phyloP scores from a whole-genome alignment of 2,888 invertebrate genomes.

The Horisme vitalbata region DNA sequence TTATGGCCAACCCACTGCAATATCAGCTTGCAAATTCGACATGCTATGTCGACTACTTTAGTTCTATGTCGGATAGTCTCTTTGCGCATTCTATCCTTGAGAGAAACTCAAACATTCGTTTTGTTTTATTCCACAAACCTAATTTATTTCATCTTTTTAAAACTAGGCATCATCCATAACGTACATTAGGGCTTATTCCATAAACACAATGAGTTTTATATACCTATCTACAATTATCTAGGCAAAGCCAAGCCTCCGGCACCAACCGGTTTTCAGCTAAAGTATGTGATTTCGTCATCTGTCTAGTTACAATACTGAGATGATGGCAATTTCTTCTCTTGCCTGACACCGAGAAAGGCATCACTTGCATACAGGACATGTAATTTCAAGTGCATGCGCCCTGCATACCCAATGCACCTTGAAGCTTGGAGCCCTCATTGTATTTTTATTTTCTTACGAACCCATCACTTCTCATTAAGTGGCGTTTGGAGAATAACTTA shows the following conservation, averaged over 20 bases:
- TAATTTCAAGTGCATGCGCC: conserved; percentile 67
- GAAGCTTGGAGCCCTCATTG: conserved; percentile 59
- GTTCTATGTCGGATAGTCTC: too few species aligned
- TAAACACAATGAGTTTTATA: too few species aligned
- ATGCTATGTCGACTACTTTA: too few species aligned
- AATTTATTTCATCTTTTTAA: too few species aligned
- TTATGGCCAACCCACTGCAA: too few species aligned
- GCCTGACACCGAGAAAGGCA: conserved; percentile 51
- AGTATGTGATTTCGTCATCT: conserved; percentile 10
- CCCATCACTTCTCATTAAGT: conserved; percentile 83
- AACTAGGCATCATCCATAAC: too few species aligned
- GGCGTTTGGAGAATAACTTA: conserved; percentile 81
- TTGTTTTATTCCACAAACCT: too few species aligned
- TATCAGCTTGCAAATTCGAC: too few species aligned
- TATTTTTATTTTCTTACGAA: conserved; percentile 80
- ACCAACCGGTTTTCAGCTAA: conserved; percentile 6
- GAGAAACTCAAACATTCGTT: too few species aligned
- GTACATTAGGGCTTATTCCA: too few species aligned
- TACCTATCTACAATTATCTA: background rate
- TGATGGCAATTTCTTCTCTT: conserved; percentile 47
- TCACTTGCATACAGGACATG: conserved; percentile 76
- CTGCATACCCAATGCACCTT: conserved; percentile 70
- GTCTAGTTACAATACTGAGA: conserved; percentile 21
- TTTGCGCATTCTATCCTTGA: too few species aligned
- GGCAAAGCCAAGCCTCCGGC: background rate